These are phyloP conservation scores for Sphinx pinastri DNA, from an alignment of 2,888 invertebrate species.

Conservation along the genomic window DNA sequence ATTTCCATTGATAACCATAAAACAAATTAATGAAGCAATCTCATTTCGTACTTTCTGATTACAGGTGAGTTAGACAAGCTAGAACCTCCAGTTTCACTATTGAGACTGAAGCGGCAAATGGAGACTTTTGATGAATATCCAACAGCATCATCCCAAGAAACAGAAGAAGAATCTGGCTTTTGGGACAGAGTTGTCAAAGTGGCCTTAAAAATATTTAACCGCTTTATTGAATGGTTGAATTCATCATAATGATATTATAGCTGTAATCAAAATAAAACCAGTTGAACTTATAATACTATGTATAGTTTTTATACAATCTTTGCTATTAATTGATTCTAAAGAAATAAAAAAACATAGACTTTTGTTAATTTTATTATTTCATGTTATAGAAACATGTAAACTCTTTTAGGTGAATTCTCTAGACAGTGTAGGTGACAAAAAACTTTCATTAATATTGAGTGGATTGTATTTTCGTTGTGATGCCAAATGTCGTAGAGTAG, in stretches of 20 bases:
- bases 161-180: constrained; percentile 70
- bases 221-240: constrained; percentile 78
- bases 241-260: constrained; percentile 41
- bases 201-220: constrained; percentile 71
- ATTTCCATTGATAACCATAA: too few relatives aligned
- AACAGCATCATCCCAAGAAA: constrained; percentile 53
- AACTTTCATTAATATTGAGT: constrained; percentile 56
- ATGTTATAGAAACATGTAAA: too few relatives aligned
- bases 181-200: constrained; percentile 77
- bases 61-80: constrained; percentile 42
- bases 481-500: constrained; percentile 53
- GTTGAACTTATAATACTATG: neutral
- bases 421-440: constrained; percentile 44
- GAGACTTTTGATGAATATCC: constrained; percentile 70
- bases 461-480: constrained; percentile 65
- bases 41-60: neutral
- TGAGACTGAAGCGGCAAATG: constrained; percentile 62
- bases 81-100: constrained; percentile 38
- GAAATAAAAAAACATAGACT: neutral
- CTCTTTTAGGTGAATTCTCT: neutral
- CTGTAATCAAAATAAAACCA: neutral
- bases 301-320: neutral
- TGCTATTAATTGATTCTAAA: constrained; percentile 1
- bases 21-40: too few relatives aligned
- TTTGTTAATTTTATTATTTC: neutral